A percentile compares a stretch with the other conserved stretches of the same genome.
Evolutionary conservation across 2,113 vertebrate genomes (phyloP).

Genomic region (Eonycteris spelaea): DNA sequence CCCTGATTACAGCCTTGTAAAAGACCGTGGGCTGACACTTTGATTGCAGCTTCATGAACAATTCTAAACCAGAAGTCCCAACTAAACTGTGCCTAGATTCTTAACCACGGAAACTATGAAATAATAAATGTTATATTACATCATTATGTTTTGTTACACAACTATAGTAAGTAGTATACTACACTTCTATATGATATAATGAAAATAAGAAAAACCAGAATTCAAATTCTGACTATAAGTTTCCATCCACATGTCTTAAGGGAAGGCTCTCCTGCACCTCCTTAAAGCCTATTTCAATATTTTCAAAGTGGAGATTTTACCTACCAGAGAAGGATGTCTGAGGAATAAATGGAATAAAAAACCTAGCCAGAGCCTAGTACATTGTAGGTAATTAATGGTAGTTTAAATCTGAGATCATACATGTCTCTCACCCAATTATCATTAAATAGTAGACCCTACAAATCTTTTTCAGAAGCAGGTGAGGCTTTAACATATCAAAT

Average conservation of each 20-base stretch:
- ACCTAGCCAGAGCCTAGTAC: neutral
- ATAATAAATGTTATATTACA: neutral
- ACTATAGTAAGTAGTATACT: neutral
- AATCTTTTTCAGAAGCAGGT: slow-evolving; percentile 27
- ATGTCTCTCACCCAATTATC: neutral
- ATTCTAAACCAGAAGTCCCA: neutral
- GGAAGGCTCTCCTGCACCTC: neutral
- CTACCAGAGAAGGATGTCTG: neutral
- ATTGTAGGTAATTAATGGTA: neutral
- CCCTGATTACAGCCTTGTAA: neutral
- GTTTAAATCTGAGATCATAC: slow-evolving; percentile 10
- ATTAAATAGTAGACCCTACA: neutral
- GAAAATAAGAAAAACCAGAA: slow-evolving; percentile 11
- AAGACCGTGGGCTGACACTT: neutral
- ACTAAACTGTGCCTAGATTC: neutral
- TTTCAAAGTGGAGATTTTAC: neutral
- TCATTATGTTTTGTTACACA: neutral
- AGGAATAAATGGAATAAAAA: neutral
- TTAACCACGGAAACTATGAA: neutral
- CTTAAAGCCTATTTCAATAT: neutral
- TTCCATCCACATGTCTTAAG: neutral
- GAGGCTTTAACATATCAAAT: slow-evolving; percentile 17
- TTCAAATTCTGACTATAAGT: slow-evolving; percentile 8
- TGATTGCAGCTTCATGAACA: neutral
- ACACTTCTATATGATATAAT: neutral